Base-by-base conservation (phyloP, 2,797 vertebrate genomes). In the Sciaenops ocellatus region DNA sequence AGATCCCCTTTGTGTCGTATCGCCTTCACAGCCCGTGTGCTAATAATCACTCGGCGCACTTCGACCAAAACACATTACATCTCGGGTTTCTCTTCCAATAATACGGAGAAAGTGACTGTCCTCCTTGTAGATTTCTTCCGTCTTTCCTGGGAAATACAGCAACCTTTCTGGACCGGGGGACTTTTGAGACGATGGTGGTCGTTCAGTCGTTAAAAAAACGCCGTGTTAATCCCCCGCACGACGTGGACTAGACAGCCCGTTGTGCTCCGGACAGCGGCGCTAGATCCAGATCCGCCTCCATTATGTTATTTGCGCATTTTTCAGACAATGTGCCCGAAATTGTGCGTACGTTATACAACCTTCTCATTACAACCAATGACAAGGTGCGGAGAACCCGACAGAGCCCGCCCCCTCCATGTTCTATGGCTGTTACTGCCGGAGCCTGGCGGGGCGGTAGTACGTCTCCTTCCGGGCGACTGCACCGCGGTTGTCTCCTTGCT, bases 361-460 rank as follows among this genome's bases (percentile, higher is more conserved):
- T 20, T 20, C 9, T 18, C 12, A 38, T 62, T 22, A 38, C 70
- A 84, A 82, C 94, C 92, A 94, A 94, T 94, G 38, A 73, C 47
- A 81, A 74, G 56, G 62, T 72, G 68, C 68, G 0, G 67, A 38
- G 26, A 61, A 47, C 47, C 47, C 5, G 3, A 8, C 4, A 90
- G 73, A 79, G 61, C 88, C 93, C 92, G 89, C 93, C 94, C 67
- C 89, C 86, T 80, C 47, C 26, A 2, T n/a, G 52, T 51, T 87
- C 73, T 83, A 69, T 85, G 84, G 82, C 67, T 86, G 75, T 42
- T 52, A 9, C 54, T 6, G 30, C 54, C 17, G 0, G 46, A 68
- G 68, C 65, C 71, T 62, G 81, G 22, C 15, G 68, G 64, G 68
- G 82, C 64, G 42, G 87, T 7, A 52, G 69, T 51, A 16, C 60